Conservation (phyloP, 2,797 vertebrate genomes). For the Bradypodion ventrale region DNA sequence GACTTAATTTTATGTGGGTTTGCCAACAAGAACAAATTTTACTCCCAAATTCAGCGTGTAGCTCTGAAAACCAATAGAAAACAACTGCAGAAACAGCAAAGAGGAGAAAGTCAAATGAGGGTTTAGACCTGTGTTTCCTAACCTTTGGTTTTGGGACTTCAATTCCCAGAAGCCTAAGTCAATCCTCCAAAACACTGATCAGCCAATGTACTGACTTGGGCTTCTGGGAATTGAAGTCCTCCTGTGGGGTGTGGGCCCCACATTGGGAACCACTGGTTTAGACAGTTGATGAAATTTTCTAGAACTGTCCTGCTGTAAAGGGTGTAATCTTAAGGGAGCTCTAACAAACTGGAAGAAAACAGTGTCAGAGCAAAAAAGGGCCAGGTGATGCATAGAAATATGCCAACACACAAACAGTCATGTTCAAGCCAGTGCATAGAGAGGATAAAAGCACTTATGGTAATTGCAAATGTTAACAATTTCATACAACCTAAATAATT, state of each 20-base stretch:
- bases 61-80: slow-evolving; percentile 66
- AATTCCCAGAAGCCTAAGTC: too few relatives aligned
- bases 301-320: slow-evolving; percentile 72
- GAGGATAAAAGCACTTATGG: slow-evolving; percentile 99
- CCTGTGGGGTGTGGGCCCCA: too few relatives aligned
- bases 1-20: slow-evolving; percentile 73
- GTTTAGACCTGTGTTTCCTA: too few relatives aligned
- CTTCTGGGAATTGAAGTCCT: too few relatives aligned
- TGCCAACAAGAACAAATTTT: slow-evolving; percentile 67
- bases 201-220: too few relatives aligned
- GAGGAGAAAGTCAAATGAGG: slow-evolving; percentile 54
- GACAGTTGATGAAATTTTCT: slow-evolving; percentile 55
- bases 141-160: too few relatives aligned
- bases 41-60: slow-evolving; percentile 68
- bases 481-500: slow-evolving; percentile 82
- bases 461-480: slow-evolving; percentile 90
- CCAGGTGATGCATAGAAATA: slow-evolving; percentile 91
- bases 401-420: slow-evolving; percentile 92
- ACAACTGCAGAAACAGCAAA: slow-evolving; percentile 63
- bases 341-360: slow-evolving; percentile 68
- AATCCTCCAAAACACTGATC: too few relatives aligned
- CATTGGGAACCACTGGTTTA: too few relatives aligned
- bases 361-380: slow-evolving; percentile 72
- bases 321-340: slow-evolving; percentile 66
- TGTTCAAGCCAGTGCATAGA: slow-evolving; percentile 98